Conservation (phyloP, 2,113 vertebrate species). For the Lepus timidus region DNA sequence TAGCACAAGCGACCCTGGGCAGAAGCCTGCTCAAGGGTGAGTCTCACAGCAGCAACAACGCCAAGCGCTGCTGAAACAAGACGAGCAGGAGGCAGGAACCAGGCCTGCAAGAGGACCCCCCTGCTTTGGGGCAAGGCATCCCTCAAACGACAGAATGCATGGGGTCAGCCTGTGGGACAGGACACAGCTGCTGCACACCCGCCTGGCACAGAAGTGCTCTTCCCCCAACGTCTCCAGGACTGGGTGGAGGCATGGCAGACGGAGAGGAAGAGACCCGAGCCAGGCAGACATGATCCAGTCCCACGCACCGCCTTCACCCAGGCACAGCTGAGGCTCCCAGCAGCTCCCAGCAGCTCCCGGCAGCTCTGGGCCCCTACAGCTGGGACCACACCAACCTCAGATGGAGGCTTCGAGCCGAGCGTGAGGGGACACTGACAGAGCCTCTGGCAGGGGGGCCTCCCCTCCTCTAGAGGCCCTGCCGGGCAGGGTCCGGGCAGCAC, state of each 20-base stretch:
- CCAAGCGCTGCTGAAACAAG: background rate
- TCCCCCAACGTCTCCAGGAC: background rate
- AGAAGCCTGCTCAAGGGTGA: background rate
- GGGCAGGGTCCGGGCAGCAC: no score
- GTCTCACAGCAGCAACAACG: background rate
- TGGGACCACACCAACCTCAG: background rate
- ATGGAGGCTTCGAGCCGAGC: background rate
- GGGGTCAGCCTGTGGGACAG: background rate
- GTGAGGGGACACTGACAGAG: background rate
- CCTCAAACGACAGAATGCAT: fast-evolving
- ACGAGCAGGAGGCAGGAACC: background rate
- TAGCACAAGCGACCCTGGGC: background rate
- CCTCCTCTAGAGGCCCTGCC: no score
- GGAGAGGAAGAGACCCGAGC: background rate
- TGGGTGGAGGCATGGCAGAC: background rate
- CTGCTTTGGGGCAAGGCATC: background rate
- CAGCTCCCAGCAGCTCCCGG: background rate
- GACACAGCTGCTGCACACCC: background rate
- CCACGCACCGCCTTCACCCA: background rate
- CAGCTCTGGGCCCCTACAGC: background rate
- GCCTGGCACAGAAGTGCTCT: background rate
- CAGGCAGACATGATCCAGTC: background rate
- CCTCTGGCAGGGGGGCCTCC: no score
- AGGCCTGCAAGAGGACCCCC: background rate
- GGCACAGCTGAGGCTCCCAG: fast-evolving